These are phyloP conservation scores for Lithosia quadra DNA, from an alignment of 2,888 invertebrate genomes.

Conservation along the genomic window DNA sequence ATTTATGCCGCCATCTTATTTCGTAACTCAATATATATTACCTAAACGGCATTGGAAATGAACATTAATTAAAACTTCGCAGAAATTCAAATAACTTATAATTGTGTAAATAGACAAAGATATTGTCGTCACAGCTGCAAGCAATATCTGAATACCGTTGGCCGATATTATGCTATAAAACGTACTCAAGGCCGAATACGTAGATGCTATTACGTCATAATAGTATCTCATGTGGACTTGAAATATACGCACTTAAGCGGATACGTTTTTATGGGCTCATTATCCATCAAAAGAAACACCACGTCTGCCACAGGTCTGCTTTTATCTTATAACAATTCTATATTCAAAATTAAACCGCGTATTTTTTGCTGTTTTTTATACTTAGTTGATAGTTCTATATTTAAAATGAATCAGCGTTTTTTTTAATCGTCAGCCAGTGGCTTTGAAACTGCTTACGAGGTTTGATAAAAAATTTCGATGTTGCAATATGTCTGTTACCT, in stretches of 20 bases:
- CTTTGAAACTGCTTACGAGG: not conserved
- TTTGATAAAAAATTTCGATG: not conserved
- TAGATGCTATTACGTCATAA: constrained; percentile 37
- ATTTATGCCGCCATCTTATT: too few species aligned
- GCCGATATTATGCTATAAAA: constrained; percentile 36
- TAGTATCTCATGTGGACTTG: constrained; percentile 31
- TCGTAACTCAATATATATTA: too few species aligned
- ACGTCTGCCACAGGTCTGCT: constrained; percentile 10
- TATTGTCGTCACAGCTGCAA: constrained; percentile 37
- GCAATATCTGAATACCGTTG: constrained; percentile 39
- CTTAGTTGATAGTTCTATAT: constrained; percentile 7
- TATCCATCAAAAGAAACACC: constrained; percentile 23
- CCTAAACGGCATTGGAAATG: not conserved
- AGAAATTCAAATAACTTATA: constrained; percentile 4
- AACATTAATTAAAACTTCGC: not conserved
- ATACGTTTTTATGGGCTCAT: constrained; percentile 25
- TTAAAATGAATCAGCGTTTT: not conserved
- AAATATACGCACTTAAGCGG: constrained; percentile 21
- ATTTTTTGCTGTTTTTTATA: not conserved
- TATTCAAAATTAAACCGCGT: constrained; percentile 5
- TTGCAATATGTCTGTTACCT: not conserved
- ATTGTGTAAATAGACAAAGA: constrained; percentile 13
- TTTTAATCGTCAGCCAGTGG: not conserved
- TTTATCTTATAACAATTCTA: constrained; percentile 13
- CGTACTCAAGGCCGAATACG: constrained; percentile 31